Base-by-base conservation (phyloP, 2,797 vertebrate species). In the Pseudocheirus occidentalis region DNA sequence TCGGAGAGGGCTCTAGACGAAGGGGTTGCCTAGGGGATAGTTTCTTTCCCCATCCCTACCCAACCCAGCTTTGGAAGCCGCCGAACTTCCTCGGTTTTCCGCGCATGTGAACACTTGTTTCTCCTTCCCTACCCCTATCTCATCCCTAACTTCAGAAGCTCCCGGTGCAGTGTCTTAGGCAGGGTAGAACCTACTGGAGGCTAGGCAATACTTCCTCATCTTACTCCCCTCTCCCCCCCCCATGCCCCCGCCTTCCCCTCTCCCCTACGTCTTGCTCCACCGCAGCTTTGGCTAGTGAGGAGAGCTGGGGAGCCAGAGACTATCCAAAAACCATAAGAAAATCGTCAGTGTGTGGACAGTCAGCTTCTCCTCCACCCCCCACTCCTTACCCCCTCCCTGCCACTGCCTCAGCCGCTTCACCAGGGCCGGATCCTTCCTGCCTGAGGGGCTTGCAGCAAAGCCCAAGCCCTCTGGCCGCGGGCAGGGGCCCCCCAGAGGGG, bases 51-150 rank as follows among this genome's bases (percentile, higher is more conserved):
- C 4, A 31, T 29, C 34, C 96, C 94, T 93, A 93, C 95, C 97
- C 94, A 90, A 93, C 92, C 92, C 92, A 55, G 62, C 2, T 94
- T 81, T 59, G 62, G 56, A 90, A 90, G 58, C 95, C 73, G 90
- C n/a, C 34, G 91, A 91, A 96, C n/a, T 92, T 81, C 40, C 91
- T 87, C 95, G 18, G 18, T 81, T 81, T 81, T 81, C 94, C 62
- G 91, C 50, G 31, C 57, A 92, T 95, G 94, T 95, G 95, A 94
- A 93, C 94, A 94, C 96, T 95, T 94, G 97, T 97, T 98, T 97
- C 97, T 97, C 97, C 50, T 92, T 95, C 93, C 46, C 97, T 97
- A 96, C 97, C 94, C 95, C 97, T 10, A 46, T 91, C 93, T 94
- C 91, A 96, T 94, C 95, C 97, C 95, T 96, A 34, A 59, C 87